Base-by-base conservation (phyloP, 2,113 vertebrate genomes). In the Tupaia tana region DNA sequence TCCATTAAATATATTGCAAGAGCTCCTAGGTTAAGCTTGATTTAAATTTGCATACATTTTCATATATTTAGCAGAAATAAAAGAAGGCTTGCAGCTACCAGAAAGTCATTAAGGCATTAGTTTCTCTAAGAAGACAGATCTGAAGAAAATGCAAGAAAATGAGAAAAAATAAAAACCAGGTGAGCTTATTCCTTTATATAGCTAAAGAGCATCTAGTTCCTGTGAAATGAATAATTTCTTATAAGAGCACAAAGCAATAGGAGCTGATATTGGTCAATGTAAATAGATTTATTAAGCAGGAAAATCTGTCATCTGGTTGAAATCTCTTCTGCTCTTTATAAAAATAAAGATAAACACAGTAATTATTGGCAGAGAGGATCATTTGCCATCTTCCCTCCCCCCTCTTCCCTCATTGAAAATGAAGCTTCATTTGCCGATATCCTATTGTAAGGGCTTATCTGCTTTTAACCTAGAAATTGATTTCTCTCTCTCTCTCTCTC, bases 21-120 rank as follows among this genome's bases (percentile, higher is more conserved):
- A 98, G 99, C 99, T 99, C 98, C 99, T 99, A 99, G 99, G 99
- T 99, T 99, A 99, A 99, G 99, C 99, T 99, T 99, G 99, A 99
- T 99, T 99, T 99, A 99, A 99, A 99, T 99, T 99, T 99, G 99
- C 99, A 99, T 99, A 99, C 99, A 99, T 99, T 99, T 99, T 99
- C 99, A 99, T 99, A 99, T 99, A 99, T 99, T 99, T 99, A 99
- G 99, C 98, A 99, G 99, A 99, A 99, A 99, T 99, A 99, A 99
- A 99, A 99, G 99, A 99, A 99, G 99, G 98, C 99, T 99, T 98
- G 99, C 99, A 98, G 99, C 99, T 99, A 99, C 98, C 99, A 99
- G 98, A 99, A 99, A 99, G 99, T 99, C 99, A 99, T 99, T 99
- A 99, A 99, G 98, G 99, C 99, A 98, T 98, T 98, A 98, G 98